These are phyloP conservation scores for Drosophila gunungcola DNA, from an alignment of 1,140 invertebrate species.

Conservation along the genomic window DNA sequence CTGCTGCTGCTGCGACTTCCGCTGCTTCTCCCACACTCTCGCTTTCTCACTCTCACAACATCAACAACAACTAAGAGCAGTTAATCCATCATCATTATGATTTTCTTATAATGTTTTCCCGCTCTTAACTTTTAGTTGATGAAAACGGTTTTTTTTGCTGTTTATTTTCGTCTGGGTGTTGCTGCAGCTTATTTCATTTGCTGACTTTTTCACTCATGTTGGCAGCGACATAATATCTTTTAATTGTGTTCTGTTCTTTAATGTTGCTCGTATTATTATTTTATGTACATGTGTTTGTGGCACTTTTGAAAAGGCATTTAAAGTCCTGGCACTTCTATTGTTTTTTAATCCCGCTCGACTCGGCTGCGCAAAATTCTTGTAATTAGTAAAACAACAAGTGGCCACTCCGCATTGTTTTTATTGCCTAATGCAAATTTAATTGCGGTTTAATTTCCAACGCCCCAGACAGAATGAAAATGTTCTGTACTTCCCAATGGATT, in stretches of 20 bases:
- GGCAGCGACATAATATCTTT: constrained; percentile 63
- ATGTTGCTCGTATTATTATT: neutral
- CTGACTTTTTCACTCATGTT: constrained; percentile 44
- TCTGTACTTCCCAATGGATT: constrained; percentile 37
- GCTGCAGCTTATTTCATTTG: constrained; percentile 36
- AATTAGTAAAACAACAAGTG: constrained; percentile 40
- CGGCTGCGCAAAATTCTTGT: constrained; percentile 30
- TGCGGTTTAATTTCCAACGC: constrained; percentile 51
- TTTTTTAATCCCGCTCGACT: constrained; percentile 25
- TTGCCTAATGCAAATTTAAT: constrained; percentile 59
- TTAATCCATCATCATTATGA: constrained; percentile 79
- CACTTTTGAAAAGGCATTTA: constrained; percentile 41
- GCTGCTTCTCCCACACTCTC: constrained; percentile 20
- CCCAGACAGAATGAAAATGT: constrained; percentile 23
- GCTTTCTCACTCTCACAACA: constrained; percentile 25
- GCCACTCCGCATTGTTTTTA: constrained; percentile 27
- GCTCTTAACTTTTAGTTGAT: constrained; percentile 23
- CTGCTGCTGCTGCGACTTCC: constrained; percentile 35
- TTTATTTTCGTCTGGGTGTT: constrained; percentile 20
- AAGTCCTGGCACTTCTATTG: constrained; percentile 32
- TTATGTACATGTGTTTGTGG: constrained; percentile 38
- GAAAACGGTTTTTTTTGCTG: constrained; percentile 21
- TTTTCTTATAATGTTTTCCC: constrained; percentile 49
- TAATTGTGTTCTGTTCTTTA: constrained; percentile 15
- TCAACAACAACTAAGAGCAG: constrained; percentile 53